Evolutionary conservation across 1,140 invertebrate species (phyloP).

Genomic region (Ceratina calcarata): DNA sequence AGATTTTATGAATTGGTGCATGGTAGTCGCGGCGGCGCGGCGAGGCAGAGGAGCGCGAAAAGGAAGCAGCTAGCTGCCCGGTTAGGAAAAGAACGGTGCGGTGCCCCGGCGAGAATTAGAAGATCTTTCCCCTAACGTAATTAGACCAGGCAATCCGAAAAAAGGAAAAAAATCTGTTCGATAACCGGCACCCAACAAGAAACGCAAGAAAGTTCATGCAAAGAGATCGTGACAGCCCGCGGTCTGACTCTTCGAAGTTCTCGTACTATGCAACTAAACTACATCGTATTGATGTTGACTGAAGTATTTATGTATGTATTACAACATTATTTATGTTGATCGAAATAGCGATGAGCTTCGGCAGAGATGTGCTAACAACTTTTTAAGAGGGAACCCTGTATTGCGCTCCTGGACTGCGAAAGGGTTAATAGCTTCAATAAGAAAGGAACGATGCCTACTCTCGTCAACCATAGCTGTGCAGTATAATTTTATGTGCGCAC

Average conservation of each 20-base stretch:
- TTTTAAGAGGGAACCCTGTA: no score
- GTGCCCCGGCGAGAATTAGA: neutral
- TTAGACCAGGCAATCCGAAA: neutral
- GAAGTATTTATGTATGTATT: no score
- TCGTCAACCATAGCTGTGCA: neutral
- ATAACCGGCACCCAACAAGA: neutral
- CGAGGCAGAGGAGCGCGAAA: neutral
- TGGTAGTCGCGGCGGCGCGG: constrained; percentile 24
- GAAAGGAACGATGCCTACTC: neutral
- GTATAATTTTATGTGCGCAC: no score
- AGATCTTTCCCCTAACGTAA: neutral
- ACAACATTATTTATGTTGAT: no score
- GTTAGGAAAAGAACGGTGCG: constrained; percentile 12
- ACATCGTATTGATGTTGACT: no score
- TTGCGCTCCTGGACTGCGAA: no score
- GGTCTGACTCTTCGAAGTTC: neutral
- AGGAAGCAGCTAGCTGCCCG: neutral
- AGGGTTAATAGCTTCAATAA: neutral
- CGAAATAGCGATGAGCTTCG: no score
- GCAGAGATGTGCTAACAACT: no score
- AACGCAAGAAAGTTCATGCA: constrained; percentile 5
- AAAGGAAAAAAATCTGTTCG: neutral
- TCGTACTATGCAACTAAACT: no score
- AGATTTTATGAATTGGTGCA: constrained; percentile 78
- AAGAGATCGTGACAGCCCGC: neutral